phyloP scores from a whole-genome alignment of 2,797 vertebrate species.

The Carapus acus region DNA sequence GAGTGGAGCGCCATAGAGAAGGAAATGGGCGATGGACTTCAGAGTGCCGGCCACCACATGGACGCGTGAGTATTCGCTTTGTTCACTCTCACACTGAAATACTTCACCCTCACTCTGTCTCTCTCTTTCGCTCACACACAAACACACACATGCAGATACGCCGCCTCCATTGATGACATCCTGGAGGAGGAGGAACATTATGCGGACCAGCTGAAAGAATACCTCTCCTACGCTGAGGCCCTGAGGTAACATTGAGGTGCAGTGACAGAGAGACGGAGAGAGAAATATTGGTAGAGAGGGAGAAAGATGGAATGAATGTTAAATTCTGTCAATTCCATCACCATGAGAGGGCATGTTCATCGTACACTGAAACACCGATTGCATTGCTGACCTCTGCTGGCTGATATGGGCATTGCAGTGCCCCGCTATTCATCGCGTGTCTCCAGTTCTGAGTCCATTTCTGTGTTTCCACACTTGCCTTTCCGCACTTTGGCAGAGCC shows the following conservation, averaged over 20 bases:
- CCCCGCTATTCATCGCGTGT: too few species aligned
- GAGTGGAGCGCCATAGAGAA: slow-evolving; percentile 96
- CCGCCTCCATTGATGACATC: slow-evolving; percentile 93
- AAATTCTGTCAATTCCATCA: too few species aligned
- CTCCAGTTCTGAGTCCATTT: too few species aligned
- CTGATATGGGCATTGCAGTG: not conserved
- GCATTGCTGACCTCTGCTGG: not conserved
- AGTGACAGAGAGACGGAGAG: too few species aligned
- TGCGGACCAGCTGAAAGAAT: slow-evolving; percentile 94
- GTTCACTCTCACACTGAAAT: too few species aligned
- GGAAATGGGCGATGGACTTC: slow-evolving; percentile 95
- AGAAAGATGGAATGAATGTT: too few species aligned
- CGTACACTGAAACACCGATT: not conserved
- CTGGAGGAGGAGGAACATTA: slow-evolving; percentile 96
- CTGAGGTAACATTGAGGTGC: slow-evolving; percentile 82
- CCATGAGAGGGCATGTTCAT: too few species aligned
- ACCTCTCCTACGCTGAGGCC: slow-evolving; percentile 93
- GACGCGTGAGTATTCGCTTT: slow-evolving; percentile 81
- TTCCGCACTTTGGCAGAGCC: slow-evolving; percentile 70
- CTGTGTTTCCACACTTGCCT: too few species aligned
- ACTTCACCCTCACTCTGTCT: not conserved
- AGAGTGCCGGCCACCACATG: slow-evolving; percentile 98
- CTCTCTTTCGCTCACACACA: too few species aligned
- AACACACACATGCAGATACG: slow-evolving; percentile 76
- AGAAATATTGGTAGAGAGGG: too few species aligned